phyloP scores from a whole-genome alignment of 1,140 invertebrate species.

The Adelges cooleyi region DNA sequence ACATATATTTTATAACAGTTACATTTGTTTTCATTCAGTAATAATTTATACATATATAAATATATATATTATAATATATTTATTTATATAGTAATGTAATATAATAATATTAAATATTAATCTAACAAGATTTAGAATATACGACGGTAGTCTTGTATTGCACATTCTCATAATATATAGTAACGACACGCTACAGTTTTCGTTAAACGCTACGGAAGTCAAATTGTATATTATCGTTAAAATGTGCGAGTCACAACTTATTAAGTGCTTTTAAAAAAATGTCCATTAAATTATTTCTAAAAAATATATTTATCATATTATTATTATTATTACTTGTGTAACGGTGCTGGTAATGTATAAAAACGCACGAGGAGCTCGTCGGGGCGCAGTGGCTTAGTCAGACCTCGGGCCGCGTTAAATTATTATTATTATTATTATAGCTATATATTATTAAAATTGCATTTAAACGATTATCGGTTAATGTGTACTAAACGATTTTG shows the following conservation, averaged over 20 bases:
- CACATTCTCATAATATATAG: background rate
- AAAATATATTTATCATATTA: background rate
- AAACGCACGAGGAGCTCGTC: background rate
- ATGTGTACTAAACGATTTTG: no score
- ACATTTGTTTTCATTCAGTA: no score
- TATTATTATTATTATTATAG: background rate
- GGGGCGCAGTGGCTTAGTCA: background rate
- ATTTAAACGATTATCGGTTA: background rate
- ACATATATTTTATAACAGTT: no score
- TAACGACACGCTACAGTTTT: no score
- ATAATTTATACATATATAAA: no score
- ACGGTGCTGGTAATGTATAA: background rate
- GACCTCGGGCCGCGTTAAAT: background rate
- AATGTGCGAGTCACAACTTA: constrained; percentile 26
- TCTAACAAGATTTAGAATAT: constrained; percentile 29
- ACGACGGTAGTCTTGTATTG: constrained; percentile 15
- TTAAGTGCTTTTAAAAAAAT: constrained; percentile 23
- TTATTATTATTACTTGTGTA: background rate
- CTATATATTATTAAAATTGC: background rate
- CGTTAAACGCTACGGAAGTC: constrained; percentile 25
- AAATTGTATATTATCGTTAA: constrained; percentile 25
- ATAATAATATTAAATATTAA: no score
- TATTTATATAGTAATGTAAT: no score
- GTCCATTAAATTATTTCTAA: background rate
- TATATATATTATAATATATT: no score